Evolutionary conservation across 53 echinoderm and acorn worm genomes (phyloP), one percentile per base, ranked within the genome.

Genomic region (Pentamera pediparva): DNA sequence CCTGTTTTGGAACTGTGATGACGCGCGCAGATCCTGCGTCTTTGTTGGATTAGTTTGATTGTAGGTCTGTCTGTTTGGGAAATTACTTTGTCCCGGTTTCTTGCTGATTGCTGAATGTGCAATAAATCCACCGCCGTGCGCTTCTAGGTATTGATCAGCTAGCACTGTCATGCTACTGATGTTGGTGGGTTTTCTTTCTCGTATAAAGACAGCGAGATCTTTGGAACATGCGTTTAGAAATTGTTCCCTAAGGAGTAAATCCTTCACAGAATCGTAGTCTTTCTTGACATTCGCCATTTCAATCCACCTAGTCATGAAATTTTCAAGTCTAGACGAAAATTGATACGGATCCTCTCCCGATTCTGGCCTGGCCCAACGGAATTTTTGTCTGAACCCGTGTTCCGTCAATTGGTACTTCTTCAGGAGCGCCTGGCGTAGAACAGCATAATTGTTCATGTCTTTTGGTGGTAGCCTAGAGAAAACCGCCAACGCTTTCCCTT

Each of bases 321-420:
- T 56, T 30, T 45, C 56, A 34, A 79, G 13, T 25, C 80, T 57
- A 2, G 29, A 1, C 13, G 45, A 34, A 59, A 57, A 79, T n/a
- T 79, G 80, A 4, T 35, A 25, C 2, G 70, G 56, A n/a, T 69
- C 57, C 39, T 79, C 80, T 19, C 59, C 80, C 28, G 26, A 40
- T 21, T 70, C 80, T 58, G 80, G 80, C 13, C 54, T 69, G 28
- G 80, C 80, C 30, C 41, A 56, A 4, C 80, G 55, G 39, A 57
- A 56, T 33, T 58, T 79, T 37, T 70, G 36, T 26, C 71, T 39
- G 34, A 58, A 79, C n/a, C n/a, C n/a, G n/a, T n/a, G n/a, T n/a
- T n/a, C n/a, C n/a, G n/a, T n/a, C n/a, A n/a, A n/a, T n/a, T n/a
- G 35, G 39, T 39, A 70, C 32, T 59, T 24, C 32, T 79, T 59